Conservation (phyloP, 2,888 invertebrate species). For the Lycocerus yunnanus region DNA sequence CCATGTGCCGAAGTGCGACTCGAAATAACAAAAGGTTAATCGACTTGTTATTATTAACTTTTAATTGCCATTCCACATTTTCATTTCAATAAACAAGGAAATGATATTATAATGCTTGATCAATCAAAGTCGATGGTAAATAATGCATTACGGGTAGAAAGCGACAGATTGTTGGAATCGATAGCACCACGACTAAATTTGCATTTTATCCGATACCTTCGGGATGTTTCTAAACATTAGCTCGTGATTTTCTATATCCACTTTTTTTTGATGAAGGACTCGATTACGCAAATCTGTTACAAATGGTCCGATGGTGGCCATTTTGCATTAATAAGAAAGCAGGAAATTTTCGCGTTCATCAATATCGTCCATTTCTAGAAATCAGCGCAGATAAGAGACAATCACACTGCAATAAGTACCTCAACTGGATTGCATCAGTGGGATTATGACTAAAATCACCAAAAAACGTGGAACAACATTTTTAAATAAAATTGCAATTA, state of each 20-base stretch:
- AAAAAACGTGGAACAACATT: too few species aligned
- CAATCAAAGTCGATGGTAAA: slow-evolving; percentile 7
- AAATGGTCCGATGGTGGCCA: background rate
- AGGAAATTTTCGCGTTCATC: background rate
- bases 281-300: background rate
- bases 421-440: too few species aligned
- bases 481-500: background rate
- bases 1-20: background rate
- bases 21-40: background rate
- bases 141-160: slow-evolving; percentile 17
- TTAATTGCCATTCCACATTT: background rate
- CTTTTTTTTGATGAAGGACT: background rate
- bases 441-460: too few species aligned
- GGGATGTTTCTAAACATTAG: background rate
- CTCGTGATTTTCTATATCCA: background rate
- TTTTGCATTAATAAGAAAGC: background rate
- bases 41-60: background rate
- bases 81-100: background rate
- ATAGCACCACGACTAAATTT: slow-evolving; percentile 25
- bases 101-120: background rate
- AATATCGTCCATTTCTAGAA: background rate
- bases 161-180: slow-evolving; percentile 9
- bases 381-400: background rate
- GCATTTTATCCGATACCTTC: slow-evolving; percentile 12
- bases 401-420: too few species aligned